Conservation (phyloP, 2,113 vertebrate species). For the Fulmarus glacialis region DNA sequence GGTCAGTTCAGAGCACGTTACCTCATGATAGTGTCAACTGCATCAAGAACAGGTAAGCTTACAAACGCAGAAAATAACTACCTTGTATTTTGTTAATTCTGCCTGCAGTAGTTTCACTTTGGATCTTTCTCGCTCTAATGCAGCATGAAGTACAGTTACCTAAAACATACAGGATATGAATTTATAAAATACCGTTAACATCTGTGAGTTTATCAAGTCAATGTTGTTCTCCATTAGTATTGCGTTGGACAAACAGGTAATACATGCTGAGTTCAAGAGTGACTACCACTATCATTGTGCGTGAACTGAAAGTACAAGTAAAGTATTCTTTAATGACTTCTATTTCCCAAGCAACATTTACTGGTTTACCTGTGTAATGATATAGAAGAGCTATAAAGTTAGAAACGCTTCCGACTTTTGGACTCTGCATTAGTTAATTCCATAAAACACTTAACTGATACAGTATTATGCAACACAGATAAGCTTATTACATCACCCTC, state of each 20-base stretch:
- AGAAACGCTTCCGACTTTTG: not conserved
- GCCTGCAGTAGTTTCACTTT: conserved; percentile 92
- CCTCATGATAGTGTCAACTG: not conserved
- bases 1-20: not conserved
- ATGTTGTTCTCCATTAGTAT: not conserved
- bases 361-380: not conserved
- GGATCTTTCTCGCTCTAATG: conserved; percentile 92
- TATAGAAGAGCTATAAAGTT: not conserved
- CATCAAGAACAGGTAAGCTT: not conserved
- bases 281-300: not conserved
- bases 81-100: conserved; percentile 92
- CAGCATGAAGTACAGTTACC: conserved; percentile 87
- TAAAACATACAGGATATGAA: conserved; percentile 36
- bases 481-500: not conserved
- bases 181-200: not conserved
- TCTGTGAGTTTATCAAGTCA: not conserved
- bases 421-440: not conserved
- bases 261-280: not conserved
- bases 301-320: not conserved
- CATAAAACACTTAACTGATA: not conserved
- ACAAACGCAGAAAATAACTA: conserved; percentile 29
- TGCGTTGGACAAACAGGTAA: not conserved
- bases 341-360: not conserved
- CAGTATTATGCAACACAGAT: not conserved
- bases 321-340: not conserved